These are phyloP conservation scores for Harmothoe impar DNA, from an alignment of 2,888 invertebrate genomes.

Conservation along the genomic window DNA sequence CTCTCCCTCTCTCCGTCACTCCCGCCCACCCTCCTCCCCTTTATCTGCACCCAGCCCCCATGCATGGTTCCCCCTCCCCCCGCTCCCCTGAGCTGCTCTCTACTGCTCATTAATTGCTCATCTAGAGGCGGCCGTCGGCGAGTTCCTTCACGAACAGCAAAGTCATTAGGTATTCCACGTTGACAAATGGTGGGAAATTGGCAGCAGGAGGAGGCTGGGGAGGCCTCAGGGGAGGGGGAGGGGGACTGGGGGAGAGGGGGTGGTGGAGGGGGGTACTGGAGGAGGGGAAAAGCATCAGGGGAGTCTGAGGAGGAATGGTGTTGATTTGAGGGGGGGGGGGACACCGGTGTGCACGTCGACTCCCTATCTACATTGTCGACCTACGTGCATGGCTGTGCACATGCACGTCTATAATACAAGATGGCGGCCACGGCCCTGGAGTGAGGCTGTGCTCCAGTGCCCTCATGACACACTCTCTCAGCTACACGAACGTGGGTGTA, in stretches of 20 bases:
- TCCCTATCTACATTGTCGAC: no score
- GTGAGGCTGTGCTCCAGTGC: no score
- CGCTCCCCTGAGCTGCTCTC: neutral
- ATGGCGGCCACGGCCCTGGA: no score
- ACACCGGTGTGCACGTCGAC: no score
- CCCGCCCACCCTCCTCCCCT: no score
- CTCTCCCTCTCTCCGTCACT: no score
- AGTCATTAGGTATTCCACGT: conserved; percentile 45
- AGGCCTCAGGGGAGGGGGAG: neutral
- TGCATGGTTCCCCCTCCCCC: neutral
- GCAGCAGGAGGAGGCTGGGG: conserved; percentile 18
- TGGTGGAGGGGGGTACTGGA: neutral
- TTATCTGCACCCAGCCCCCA: no score
- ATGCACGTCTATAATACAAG: no score
- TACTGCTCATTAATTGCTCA: neutral
- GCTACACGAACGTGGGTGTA: no score
- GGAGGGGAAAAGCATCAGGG: neutral
- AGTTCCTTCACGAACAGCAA: neutral
- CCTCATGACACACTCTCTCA: no score
- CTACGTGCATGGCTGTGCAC: no score
- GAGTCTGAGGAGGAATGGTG: neutral
- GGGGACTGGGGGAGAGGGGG: neutral
- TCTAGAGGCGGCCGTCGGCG: neutral
- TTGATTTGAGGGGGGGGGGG: no score
- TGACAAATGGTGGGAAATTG: conserved; percentile 39